phyloP scores from a whole-genome alignment of 2,113 vertebrate genomes.

The Megaptera novaeangliae region DNA sequence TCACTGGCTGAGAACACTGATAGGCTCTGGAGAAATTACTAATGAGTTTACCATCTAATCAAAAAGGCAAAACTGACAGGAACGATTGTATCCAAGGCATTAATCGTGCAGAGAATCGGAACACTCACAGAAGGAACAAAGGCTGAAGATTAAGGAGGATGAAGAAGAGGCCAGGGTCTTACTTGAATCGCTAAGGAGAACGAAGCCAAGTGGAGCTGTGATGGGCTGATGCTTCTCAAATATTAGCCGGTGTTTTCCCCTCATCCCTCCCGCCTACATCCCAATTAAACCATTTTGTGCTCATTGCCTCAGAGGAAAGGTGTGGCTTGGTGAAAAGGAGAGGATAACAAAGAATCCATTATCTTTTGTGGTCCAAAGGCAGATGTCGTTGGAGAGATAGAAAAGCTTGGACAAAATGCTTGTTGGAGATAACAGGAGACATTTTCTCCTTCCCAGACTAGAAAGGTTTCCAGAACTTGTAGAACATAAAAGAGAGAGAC shows the following conservation, averaged over 20 bases:
- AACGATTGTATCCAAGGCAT: background rate
- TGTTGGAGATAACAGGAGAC: background rate
- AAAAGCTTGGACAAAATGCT: background rate
- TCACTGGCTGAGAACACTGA: background rate
- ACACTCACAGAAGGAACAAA: background rate
- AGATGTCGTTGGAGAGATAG: background rate
- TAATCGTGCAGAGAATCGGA: background rate
- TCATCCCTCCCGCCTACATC: background rate
- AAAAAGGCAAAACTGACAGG: conserved; percentile 11
- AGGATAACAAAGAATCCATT: background rate
- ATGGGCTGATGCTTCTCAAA: background rate
- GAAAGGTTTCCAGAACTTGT: background rate
- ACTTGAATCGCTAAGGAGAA: background rate
- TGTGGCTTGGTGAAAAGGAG: background rate
- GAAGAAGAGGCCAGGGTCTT: background rate
- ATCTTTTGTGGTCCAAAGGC: background rate
- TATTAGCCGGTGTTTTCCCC: background rate
- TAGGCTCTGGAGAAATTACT: background rate
- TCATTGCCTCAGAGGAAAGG: background rate
- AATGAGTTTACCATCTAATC: background rate
- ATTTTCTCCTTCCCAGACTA: background rate
- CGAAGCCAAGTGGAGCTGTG: background rate
- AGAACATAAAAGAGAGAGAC: background rate
- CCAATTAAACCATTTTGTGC: background rate
- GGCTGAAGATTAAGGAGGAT: background rate